These are phyloP conservation scores for Sarcophaga variegata DNA, from an alignment of 2,888 invertebrate species.

Conservation along the genomic window DNA sequence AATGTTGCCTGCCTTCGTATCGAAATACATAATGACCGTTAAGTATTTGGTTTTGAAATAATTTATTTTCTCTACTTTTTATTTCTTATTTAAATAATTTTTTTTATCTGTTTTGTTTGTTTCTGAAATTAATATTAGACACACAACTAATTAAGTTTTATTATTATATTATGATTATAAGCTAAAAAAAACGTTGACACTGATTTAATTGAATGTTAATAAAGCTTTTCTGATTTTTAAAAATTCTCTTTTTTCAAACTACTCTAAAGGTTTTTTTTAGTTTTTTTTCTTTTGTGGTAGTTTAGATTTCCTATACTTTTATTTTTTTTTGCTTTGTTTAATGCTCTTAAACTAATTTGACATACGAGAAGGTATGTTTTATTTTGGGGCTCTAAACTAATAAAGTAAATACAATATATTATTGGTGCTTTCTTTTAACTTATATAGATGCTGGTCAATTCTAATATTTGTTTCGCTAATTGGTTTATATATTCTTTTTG, in stretches of 20 bases:
- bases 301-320: conserved; percentile 15
- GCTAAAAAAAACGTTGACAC: conserved; percentile 62
- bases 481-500: conserved; percentile 1
- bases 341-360: conserved; percentile 19
- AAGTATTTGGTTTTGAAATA: too few species aligned
- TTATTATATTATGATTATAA: conserved; percentile 31
- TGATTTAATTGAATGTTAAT: conserved; percentile 47
- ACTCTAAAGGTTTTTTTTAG: background rate
- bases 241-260: background rate
- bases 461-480: conserved; percentile 18
- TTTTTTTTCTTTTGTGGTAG: background rate
- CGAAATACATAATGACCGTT: too few species aligned
- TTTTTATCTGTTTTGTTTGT: conserved; percentile 9
- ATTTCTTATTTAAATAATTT: background rate
- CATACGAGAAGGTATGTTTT: conserved; percentile 5
- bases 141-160: conserved; percentile 31
- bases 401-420: conserved; percentile 64
- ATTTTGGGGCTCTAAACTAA: conserved; percentile 60
- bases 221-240: conserved; percentile 31
- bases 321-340: background rate
- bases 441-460: conserved; percentile 46
- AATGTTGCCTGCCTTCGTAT: too few species aligned
- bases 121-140: conserved; percentile 44
- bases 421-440: conserved; percentile 64
- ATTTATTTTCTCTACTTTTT: too few species aligned